Conservation (phyloP, 2,797 vertebrate species). For the Chrosomus eos region DNA sequence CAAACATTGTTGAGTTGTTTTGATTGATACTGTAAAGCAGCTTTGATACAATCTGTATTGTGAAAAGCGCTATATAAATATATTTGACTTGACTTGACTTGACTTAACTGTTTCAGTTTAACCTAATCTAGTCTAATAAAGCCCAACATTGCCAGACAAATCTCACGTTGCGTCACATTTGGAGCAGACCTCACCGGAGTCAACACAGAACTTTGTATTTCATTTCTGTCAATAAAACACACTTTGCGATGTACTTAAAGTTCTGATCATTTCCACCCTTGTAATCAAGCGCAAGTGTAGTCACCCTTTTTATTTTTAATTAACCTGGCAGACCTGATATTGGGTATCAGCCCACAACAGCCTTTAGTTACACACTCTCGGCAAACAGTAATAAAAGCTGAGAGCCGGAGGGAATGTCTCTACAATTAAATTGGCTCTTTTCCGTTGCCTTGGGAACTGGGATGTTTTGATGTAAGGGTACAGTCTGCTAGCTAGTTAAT, state of each 20-base stretch:
- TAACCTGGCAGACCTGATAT: conserved; percentile 31
- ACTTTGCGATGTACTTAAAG: neutral
- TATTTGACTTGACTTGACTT: too few relatives aligned
- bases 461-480: conserved; percentile 1
- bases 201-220: neutral
- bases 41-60: too few relatives aligned
- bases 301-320: conserved; percentile 24
- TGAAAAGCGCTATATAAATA: too few relatives aligned
- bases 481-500: conserved; percentile 27
- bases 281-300: neutral
- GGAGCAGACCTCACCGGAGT: neutral
- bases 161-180: neutral
- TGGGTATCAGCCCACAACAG: conserved; percentile 5
- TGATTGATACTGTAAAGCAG: too few relatives aligned
- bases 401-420: conserved; percentile 9
- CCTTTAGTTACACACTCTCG: neutral
- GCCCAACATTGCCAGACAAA: neutral
- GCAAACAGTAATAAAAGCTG: conserved; percentile 30
- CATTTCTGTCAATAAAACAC: neutral
- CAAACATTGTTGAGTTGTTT: too few relatives aligned
- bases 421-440: conserved; percentile 36
- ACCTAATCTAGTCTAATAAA: neutral
- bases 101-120: neutral
- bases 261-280: neutral
- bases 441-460: conserved; percentile 38